These are phyloP conservation scores for Xestia rhomboidea DNA, from an alignment of 2,888 invertebrate genomes.

Conservation along the genomic window DNA sequence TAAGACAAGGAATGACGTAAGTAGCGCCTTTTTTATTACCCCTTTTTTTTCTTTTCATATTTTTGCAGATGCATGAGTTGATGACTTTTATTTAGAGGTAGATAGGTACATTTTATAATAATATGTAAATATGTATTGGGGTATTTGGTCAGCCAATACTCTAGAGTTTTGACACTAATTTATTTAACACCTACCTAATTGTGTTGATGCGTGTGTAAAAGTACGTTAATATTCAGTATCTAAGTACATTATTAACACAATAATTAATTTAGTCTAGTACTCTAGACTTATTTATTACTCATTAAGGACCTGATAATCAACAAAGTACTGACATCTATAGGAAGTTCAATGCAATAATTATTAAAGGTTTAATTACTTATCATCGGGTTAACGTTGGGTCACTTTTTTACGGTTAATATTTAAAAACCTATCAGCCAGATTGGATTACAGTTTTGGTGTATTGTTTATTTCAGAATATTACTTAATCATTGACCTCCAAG, in stretches of 20 bases:
- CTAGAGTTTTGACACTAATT: background rate
- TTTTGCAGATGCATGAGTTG: background rate
- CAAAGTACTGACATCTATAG: background rate
- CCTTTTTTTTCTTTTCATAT: background rate
- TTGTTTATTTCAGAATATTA: background rate
- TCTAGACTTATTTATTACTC: slow-evolving; percentile 28
- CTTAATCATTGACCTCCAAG: background rate
- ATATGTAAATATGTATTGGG: background rate
- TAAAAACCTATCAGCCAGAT: background rate
- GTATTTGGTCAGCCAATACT: background rate
- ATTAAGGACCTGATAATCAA: background rate
- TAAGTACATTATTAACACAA: background rate
- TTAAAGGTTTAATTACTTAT: background rate
- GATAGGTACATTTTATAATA: no score
- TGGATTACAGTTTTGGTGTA: no score
- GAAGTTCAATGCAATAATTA: background rate
- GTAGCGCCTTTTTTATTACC: background rate
- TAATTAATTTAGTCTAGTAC: slow-evolving; percentile 20
- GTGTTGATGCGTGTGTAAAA: background rate
- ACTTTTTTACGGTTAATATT: background rate
- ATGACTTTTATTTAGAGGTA: background rate
- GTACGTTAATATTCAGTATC: background rate
- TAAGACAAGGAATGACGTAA: background rate
- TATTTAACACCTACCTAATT: background rate
- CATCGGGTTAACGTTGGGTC: background rate